These are phyloP conservation scores for Thelaira solivaga DNA, from an alignment of 2,888 invertebrate genomes.

Conservation along the genomic window DNA sequence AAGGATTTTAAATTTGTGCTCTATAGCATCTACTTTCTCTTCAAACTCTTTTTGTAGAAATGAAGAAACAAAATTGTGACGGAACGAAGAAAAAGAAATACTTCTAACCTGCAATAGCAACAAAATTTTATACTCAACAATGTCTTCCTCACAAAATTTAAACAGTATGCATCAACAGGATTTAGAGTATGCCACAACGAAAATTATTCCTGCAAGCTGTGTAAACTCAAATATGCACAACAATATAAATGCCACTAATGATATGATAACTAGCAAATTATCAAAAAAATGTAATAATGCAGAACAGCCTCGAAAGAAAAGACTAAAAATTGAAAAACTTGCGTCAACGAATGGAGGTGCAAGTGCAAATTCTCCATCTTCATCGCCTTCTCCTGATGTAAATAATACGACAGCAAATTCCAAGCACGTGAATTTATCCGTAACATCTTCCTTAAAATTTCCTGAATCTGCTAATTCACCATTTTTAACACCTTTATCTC, in stretches of 20 bases:
- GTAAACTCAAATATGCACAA: slow-evolving; percentile 31
- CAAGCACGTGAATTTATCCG: slow-evolving; percentile 69
- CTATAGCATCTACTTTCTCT: no score
- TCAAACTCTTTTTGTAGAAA: no score
- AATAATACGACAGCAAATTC: slow-evolving; percentile 64
- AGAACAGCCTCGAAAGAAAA: slow-evolving; percentile 91
- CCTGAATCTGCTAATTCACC: slow-evolving; percentile 70
- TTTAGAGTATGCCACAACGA: slow-evolving; percentile 16
- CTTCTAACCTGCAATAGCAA: neutral
- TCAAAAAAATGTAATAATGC: slow-evolving; percentile 79
- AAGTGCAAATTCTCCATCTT: slow-evolving; percentile 50
- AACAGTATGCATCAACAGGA: slow-evolving; percentile 41
- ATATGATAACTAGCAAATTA: slow-evolving; percentile 9
- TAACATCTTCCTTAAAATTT: slow-evolving; percentile 70
- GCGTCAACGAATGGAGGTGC: slow-evolving; percentile 50
- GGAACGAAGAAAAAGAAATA: neutral
- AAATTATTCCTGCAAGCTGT: slow-evolving; percentile 17
- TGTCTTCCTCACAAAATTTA: slow-evolving; percentile 49
- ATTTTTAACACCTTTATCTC: slow-evolving; percentile 71
- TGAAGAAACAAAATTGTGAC: neutral
- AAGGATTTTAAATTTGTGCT: no score
- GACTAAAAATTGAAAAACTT: slow-evolving; percentile 82
- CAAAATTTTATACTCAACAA: slow-evolving; percentile 36
- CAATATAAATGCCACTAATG: slow-evolving; percentile 6
- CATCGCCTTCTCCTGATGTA: slow-evolving; percentile 68